Base-by-base conservation (phyloP, 2,113 vertebrate species). In the Prionailurus viverrinus region DNA sequence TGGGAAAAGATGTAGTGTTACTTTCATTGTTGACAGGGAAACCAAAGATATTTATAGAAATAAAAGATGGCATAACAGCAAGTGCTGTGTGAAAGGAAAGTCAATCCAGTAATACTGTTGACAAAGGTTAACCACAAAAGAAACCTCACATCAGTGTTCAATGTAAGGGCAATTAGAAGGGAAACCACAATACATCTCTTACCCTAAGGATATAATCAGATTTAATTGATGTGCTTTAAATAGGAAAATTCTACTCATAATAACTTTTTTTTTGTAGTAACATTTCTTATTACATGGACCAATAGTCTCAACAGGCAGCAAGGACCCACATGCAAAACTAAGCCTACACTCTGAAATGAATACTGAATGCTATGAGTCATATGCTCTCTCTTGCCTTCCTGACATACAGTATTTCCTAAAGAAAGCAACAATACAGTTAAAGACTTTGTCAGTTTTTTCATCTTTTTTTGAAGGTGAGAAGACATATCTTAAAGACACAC, bases 71-170 rank as follows among this genome's bases (percentile, higher is more conserved):
- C 29, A 80, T 39, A 15, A 91, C 93, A 97, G 76, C 14, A 4
- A 12, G 0, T 39, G 13, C 58, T 78, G 2, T 85, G 3, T 27
- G 36, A 95, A 94, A 31, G 6, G 11, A 55, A 51, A 88, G n/a
- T 94, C 63, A 61, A 87, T 48, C 88, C 81, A 79, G 63, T 19
- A 92, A 96, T 79, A 78, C 2, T 78, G 55, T 63, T 82, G 61
- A 86, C 13, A 90, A 85, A 95, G 15, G 21, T 16, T 90, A 97
- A 73, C 71, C 93, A 36, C 63, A 95, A 94, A 96, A 66, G 88
- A 94, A 97, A 82, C 4, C 14, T 7, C 39, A 31, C 0, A 1
- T 73, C 29, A 63, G 51, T 95, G 85, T 29, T 91, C 36, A 91
- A 53, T 78, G 87, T 66, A 89, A 97, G 86, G 71, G 21, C 66